Conservation (phyloP, 2,888 invertebrate species). For the Tricholauxania praeusta region DNA sequence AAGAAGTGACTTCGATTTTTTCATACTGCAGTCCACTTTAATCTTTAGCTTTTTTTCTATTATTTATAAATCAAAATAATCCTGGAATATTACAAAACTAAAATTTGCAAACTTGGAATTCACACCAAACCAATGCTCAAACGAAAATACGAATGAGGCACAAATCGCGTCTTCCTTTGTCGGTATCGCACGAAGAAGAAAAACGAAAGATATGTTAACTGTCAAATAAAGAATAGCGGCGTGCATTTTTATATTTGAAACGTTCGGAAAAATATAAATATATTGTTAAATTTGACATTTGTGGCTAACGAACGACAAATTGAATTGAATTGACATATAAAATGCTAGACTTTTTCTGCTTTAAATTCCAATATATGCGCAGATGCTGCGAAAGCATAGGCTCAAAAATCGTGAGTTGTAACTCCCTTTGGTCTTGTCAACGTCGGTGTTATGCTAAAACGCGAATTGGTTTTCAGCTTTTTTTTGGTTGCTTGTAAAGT, state of each 20-base stretch:
- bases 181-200: conserved; percentile 15
- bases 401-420: no score
- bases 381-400: no score
- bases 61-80: background rate
- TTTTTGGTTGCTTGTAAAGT: no score
- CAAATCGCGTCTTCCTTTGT: conserved; percentile 20
- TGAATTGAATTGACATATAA: no score
- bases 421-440: no score
- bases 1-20: conserved; percentile 60
- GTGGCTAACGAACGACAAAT: no score
- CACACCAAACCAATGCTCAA: background rate
- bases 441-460: no score
- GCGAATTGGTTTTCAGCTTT: no score
- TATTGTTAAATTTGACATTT: no score
- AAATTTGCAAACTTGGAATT: background rate
- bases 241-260: background rate
- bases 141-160: background rate
- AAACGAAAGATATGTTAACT: conserved; percentile 15
- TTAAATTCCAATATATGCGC: no score
- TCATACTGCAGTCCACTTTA: conserved; percentile 50
- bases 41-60: background rate
- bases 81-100: background rate
- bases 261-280: no score
- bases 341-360: no score
- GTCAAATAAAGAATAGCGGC: conserved; percentile 21